phyloP scores from a whole-genome alignment of 2,888 invertebrate species.

The Tipula helvola region DNA sequence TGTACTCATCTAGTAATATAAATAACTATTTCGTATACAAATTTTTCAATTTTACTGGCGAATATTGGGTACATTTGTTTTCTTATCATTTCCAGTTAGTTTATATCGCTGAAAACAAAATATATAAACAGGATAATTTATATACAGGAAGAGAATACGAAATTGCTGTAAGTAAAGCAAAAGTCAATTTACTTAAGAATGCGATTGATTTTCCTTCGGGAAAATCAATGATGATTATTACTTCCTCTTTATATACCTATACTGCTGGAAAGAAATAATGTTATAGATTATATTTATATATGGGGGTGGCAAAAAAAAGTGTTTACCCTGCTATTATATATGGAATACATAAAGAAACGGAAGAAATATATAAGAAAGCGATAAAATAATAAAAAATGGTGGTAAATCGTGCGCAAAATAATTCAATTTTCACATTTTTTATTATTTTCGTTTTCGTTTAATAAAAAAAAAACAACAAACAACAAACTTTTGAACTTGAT shows the following conservation, averaged over 20 bases:
- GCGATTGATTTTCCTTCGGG: not conserved
- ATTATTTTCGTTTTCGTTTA: not conserved
- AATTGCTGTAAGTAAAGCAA: not conserved
- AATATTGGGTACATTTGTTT: too few relatives aligned
- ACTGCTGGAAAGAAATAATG: not conserved
- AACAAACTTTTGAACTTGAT: not conserved
- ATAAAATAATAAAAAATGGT: conserved; percentile 4
- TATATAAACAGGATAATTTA: not conserved
- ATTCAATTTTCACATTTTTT: not conserved
- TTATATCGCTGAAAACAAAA: too few relatives aligned
- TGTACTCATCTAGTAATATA: too few relatives aligned
- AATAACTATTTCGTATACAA: too few relatives aligned
- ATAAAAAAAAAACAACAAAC: not conserved
- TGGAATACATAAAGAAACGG: not conserved
- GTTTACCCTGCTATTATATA: not conserved
- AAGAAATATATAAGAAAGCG: not conserved
- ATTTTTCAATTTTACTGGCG: too few relatives aligned
- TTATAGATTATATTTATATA: not conserved
- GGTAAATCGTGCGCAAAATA: conserved; percentile 4
- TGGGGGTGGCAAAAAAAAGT: not conserved
- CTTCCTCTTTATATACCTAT: not conserved
- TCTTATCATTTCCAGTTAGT: too few relatives aligned
- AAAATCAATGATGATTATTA: not conserved
- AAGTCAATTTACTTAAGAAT: not conserved
- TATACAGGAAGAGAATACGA: not conserved